These are phyloP conservation scores for Aphodius granarius DNA, from an alignment of 2,888 invertebrate genomes.

Conservation along the genomic window DNA sequence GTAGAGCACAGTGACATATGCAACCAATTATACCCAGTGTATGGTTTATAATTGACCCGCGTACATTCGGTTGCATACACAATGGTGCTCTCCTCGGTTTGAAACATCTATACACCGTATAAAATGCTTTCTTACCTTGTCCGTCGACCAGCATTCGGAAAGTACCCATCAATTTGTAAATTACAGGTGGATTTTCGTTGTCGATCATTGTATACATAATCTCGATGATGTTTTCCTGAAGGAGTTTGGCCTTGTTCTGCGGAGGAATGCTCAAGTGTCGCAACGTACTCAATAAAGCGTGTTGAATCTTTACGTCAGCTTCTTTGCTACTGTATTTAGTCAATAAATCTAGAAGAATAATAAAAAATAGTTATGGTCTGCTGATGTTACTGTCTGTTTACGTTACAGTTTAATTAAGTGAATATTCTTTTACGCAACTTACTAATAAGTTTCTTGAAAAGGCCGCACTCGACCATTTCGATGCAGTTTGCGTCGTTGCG, in stretches of 20 bases:
- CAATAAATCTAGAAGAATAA: conserved; percentile 49
- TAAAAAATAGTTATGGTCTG: too few relatives aligned
- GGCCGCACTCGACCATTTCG: conserved; percentile 77
- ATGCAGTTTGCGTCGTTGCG: conserved; percentile 83
- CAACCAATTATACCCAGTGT: too few relatives aligned
- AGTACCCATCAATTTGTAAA: conserved; percentile 84
- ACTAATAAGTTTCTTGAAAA: conserved; percentile 72
- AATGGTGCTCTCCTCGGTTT: too few relatives aligned
- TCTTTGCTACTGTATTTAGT: conserved; percentile 62
- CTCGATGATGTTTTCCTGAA: conserved; percentile 72
- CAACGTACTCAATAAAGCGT: conserved; percentile 76
- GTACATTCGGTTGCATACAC: too few relatives aligned
- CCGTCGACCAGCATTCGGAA: conserved; percentile 85
- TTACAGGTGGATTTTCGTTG: conserved; percentile 72
- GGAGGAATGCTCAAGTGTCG: conserved; percentile 75
- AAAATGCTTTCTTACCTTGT: conserved; percentile 60
- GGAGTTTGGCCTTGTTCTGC: conserved; percentile 73
- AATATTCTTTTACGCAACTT: too few relatives aligned
- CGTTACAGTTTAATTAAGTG: too few relatives aligned
- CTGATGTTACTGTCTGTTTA: not conserved
- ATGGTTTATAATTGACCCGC: too few relatives aligned
- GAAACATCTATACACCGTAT: too few relatives aligned
- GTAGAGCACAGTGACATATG: too few relatives aligned
- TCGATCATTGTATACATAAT: conserved; percentile 71
- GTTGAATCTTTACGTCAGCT: conserved; percentile 65